Base-by-base conservation (phyloP, 2,797 vertebrate species). In the Echiichthys vipera region DNA sequence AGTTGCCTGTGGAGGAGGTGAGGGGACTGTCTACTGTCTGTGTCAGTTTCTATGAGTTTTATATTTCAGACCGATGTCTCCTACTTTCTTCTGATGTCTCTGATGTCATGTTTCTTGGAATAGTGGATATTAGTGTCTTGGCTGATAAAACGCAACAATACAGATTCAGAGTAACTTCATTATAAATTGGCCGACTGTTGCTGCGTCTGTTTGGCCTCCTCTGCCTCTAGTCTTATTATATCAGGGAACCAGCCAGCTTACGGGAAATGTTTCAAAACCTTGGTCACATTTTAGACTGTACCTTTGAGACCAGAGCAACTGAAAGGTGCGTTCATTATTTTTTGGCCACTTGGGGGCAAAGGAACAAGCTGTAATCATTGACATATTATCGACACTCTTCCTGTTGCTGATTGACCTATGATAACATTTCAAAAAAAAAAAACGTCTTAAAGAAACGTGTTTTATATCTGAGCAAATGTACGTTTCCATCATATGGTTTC, bases 1-100 rank as follows among this genome's bases (percentile, higher is more conserved):
- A 98, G 51, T 91, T 99, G 65, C 98, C 98, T 0, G 96, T 99
- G 47, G 98, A 99, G 88, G 98, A 99, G 96, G 98, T 99, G 87
- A 89, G 95, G 65, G 10, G 12, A 5, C 7, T 22, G 5, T 18
- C 4, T n/a, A 11, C 51, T 15, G n/a, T 36, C 29, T 54, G 20
- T 12, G 55, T n/a, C 20, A 55, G 1, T 67, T 39, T 62, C 2
- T 37, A 2, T 42, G 7, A 36, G 15, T 50, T 47, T 40, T 11
- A 42, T 1, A 36, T 65, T 67, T 65, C 24, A 61, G 17, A 27
- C 5, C 14, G 9, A 36, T 34, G 20, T 53, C 22, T 73, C 7
- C n/a, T 51, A 6, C 24, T 39, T 50, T 32, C 5, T 61, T 42
- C 10, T 13, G 5, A 27, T 49, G 13, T 53, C 17, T 1, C 29